phyloP scores from a whole-genome alignment of 1,140 invertebrate species.

The Lepidurus packardi region DNA sequence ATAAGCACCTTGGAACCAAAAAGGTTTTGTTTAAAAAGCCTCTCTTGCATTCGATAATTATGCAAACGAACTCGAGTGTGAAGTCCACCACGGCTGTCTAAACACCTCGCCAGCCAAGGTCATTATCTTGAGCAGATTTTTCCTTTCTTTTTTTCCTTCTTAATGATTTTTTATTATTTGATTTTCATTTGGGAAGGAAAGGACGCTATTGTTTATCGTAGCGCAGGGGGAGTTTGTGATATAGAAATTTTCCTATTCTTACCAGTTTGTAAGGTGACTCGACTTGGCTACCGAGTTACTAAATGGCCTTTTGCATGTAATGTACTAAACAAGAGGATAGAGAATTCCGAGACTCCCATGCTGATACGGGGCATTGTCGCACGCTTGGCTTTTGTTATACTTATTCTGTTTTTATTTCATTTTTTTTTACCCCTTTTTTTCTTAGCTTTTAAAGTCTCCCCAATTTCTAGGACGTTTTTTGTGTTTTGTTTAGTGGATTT shows the following conservation, averaged over 20 bases:
- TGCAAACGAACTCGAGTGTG: constrained; percentile 1
- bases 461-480: no score
- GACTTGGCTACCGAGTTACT: not conserved
- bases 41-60: not conserved
- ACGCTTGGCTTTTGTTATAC: constrained; percentile 15
- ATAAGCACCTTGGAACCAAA: no score
- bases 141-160: no score
- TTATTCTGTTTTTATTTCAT: not conserved
- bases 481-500: no score
- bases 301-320: not conserved
- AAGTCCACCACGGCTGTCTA: not conserved
- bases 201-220: not conserved
- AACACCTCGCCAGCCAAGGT: not conserved
- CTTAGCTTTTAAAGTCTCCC: not conserved
- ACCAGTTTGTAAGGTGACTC: not conserved
- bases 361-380: not conserved
- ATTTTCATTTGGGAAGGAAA: not conserved
- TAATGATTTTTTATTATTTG: not conserved
- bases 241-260: constrained; percentile 15
- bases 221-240: not conserved
- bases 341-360: constrained; percentile 15
- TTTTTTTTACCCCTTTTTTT: not conserved
- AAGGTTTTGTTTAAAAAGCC: not conserved
- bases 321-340: constrained; percentile 1
- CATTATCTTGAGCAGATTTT: not conserved